These are phyloP conservation scores for Sphaeramia orbicularis DNA, from an alignment of 2,797 vertebrate species.

Conservation along the genomic window DNA sequence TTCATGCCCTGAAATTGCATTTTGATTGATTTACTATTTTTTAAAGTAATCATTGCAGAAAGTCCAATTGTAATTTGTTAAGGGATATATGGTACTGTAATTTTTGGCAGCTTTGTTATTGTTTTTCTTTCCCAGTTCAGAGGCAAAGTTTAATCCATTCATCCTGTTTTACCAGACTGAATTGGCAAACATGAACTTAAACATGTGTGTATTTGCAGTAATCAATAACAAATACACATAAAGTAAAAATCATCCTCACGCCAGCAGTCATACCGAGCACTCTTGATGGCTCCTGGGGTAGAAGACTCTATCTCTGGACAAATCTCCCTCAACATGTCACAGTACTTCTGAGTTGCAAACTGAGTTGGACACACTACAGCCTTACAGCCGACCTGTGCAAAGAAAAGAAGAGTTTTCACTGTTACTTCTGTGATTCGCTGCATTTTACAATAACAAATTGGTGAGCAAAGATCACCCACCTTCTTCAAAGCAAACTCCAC, in stretches of 20 bases:
- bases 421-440: neutral
- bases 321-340: constrained; percentile 88
- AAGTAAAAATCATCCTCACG: neutral
- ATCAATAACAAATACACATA: neutral
- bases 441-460: neutral
- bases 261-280: constrained; percentile 83
- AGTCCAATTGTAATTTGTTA: no score
- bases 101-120: neutral
- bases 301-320: constrained; percentile 91
- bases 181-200: neutral
- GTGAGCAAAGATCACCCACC: constrained; percentile 70
- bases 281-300: constrained; percentile 87
- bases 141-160: neutral
- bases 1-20: no score
- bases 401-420: neutral
- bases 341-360: constrained; percentile 92
- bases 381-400: constrained; percentile 90
- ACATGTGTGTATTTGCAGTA: neutral
- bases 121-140: neutral
- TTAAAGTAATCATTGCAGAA: no score
- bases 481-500: constrained; percentile 87
- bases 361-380: constrained; percentile 90
- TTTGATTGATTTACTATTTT: no score
- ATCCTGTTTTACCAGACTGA: neutral
- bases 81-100: no score